phyloP scores from a whole-genome alignment of 2,888 invertebrate genomes.

The Formica aserva region DNA sequence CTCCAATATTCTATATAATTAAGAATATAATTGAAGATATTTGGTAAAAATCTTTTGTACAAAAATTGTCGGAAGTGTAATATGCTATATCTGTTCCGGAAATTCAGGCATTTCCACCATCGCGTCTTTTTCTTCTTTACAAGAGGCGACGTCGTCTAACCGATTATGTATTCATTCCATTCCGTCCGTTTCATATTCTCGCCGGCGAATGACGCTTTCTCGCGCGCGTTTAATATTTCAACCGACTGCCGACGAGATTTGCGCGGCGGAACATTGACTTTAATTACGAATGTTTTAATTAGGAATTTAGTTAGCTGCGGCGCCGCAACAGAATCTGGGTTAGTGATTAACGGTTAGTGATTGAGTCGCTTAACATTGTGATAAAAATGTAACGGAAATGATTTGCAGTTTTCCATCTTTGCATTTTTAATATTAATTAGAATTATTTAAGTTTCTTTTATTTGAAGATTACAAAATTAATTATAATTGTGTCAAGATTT shows the following conservation, averaged over 20 bases:
- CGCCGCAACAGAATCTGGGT: slow-evolving; percentile 26
- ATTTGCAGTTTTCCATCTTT: not conserved
- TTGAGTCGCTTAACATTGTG: not conserved
- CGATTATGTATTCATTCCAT: slow-evolving; percentile 52
- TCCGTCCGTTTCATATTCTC: slow-evolving; percentile 50
- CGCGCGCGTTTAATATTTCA: slow-evolving; percentile 54
- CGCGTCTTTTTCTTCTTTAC: slow-evolving; percentile 34
- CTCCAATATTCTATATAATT: not conserved
- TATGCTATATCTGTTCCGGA: slow-evolving; percentile 9
- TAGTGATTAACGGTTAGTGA: slow-evolving; percentile 36
- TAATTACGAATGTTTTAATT: slow-evolving; percentile 57
- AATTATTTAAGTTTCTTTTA: not conserved
- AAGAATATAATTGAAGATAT: slow-evolving; percentile 23
- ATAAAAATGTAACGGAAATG: slow-evolving; percentile 14
- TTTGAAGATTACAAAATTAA: not conserved
- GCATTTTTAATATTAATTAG: not conserved
- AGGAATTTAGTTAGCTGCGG: slow-evolving; percentile 42
- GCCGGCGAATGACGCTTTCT: slow-evolving; percentile 49
- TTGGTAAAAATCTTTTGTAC: not conserved
- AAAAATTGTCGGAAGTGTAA: slow-evolving; percentile 7
- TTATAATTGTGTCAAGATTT: not conserved
- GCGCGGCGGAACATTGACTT: slow-evolving; percentile 44
- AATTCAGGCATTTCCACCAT: not conserved
- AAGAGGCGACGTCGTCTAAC: slow-evolving; percentile 44
- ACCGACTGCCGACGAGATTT: slow-evolving; percentile 42